phyloP scores from a whole-genome alignment of 2,113 vertebrate species.

The Protobothrops mucrosquamatus region DNA sequence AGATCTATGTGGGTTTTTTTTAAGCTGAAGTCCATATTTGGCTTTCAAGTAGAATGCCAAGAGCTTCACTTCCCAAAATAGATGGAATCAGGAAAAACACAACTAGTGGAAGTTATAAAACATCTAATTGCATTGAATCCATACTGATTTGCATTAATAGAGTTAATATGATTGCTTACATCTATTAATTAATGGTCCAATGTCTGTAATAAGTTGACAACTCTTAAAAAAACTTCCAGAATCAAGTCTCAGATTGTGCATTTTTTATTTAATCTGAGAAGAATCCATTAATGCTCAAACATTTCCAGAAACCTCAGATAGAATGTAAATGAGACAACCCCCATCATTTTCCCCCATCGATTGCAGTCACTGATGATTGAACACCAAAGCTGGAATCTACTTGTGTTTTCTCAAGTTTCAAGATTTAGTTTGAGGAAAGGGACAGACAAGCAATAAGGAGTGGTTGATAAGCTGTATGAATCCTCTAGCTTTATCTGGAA shows the following conservation, averaged over 20 bases:
- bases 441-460: neutral
- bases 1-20: neutral
- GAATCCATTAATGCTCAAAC: too few relatives aligned
- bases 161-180: neutral
- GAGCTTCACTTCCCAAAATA: neutral
- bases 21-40: neutral
- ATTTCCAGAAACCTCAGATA: too few relatives aligned
- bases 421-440: neutral
- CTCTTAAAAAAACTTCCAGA: neutral
- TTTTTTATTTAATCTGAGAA: too few relatives aligned
- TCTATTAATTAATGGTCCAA: neutral
- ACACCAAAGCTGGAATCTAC: neutral
- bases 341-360: too few relatives aligned
- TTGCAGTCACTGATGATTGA: too few relatives aligned
- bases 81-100: neutral
- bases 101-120: neutral
- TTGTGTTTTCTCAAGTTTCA: neutral
- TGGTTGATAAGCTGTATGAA: neutral
- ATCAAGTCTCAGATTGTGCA: neutral
- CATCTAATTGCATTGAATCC: neutral
- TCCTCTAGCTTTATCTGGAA: neutral
- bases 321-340: too few relatives aligned
- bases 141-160: neutral
- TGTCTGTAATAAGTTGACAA: neutral
- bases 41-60: neutral